These are phyloP conservation scores for Xestia rhomboidea DNA, from an alignment of 2,888 invertebrate genomes.

Conservation along the genomic window DNA sequence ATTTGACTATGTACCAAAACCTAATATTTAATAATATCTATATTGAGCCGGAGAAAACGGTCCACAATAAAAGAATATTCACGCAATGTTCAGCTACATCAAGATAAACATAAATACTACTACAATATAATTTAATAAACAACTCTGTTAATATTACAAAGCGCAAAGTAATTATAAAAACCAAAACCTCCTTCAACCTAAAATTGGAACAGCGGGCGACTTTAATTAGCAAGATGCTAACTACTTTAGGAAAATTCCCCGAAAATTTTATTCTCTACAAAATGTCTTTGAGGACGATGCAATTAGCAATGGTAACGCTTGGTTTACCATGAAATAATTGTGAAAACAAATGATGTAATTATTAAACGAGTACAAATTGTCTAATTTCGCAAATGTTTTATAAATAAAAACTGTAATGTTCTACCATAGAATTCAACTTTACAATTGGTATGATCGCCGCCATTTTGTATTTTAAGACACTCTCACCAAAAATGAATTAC, in stretches of 20 bases:
- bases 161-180: conserved; percentile 47
- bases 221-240: conserved; percentile 51
- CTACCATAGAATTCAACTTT: not conserved
- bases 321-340: conserved; percentile 7
- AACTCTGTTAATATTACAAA: conserved; percentile 19
- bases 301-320: conserved; percentile 40
- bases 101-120: not conserved
- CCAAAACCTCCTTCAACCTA: conserved; percentile 32
- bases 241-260: conserved; percentile 31
- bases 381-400: not conserved
- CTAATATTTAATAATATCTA: not conserved
- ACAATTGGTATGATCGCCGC: not conserved
- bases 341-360: conserved; percentile 6
- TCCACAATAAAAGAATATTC: not conserved
- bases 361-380: not conserved
- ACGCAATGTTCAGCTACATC: not conserved
- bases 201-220: conserved; percentile 44
- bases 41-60: not conserved
- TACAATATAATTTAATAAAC: not conserved
- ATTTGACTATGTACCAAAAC: not conserved
- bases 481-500: not conserved
- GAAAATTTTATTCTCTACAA: conserved; percentile 29
- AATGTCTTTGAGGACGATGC: conserved; percentile 47
- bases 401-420: not conserved
- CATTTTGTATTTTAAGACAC: not conserved